phyloP scores from a whole-genome alignment of 2,888 invertebrate genomes.

The Sinohyriopsis cumingii region DNA sequence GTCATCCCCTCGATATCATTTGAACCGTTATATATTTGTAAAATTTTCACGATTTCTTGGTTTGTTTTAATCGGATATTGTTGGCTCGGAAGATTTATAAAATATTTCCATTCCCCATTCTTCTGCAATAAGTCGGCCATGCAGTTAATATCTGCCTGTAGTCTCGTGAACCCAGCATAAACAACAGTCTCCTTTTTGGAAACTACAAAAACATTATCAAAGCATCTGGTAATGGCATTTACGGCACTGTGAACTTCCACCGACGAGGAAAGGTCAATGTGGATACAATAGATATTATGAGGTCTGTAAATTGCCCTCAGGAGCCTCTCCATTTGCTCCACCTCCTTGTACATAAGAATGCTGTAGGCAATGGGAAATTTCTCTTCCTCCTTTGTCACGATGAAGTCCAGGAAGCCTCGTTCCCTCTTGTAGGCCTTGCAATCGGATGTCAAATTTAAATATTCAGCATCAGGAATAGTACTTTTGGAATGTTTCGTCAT shows the following conservation, averaged over 20 bases:
- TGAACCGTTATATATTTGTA: slow-evolving; percentile 67
- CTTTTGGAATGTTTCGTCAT: slow-evolving; percentile 14
- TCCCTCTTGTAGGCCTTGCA: slow-evolving; percentile 45
- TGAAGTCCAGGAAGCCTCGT: slow-evolving; percentile 33
- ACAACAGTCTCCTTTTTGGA: slow-evolving; percentile 62
- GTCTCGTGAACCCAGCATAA: slow-evolving; percentile 65
- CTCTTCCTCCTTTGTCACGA: slow-evolving; percentile 39
- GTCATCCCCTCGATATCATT: slow-evolving; percentile 70
- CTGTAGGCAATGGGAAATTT: slow-evolving; percentile 65
- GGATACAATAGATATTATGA: slow-evolving; percentile 69
- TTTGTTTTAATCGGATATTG: slow-evolving; percentile 69
- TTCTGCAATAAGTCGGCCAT: slow-evolving; percentile 60
- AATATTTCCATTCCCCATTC: slow-evolving; percentile 63
- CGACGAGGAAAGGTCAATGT: slow-evolving; percentile 61
- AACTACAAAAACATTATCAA: slow-evolving; percentile 68
- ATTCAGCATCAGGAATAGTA: slow-evolving; percentile 43
- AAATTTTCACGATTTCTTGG: slow-evolving; percentile 66
- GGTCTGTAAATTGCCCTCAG: slow-evolving; percentile 64
- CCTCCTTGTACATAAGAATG: slow-evolving; percentile 61
- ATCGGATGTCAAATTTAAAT: slow-evolving; percentile 45
- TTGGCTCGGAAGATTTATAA: slow-evolving; percentile 69
- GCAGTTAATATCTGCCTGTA: slow-evolving; percentile 70
- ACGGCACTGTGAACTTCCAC: slow-evolving; percentile 40
- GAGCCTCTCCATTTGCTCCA: slow-evolving; percentile 60
- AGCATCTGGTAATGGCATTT: slow-evolving; percentile 56